phyloP scores from a whole-genome alignment of 2,797 vertebrate species.

The Ataeniobius toweri region DNA sequence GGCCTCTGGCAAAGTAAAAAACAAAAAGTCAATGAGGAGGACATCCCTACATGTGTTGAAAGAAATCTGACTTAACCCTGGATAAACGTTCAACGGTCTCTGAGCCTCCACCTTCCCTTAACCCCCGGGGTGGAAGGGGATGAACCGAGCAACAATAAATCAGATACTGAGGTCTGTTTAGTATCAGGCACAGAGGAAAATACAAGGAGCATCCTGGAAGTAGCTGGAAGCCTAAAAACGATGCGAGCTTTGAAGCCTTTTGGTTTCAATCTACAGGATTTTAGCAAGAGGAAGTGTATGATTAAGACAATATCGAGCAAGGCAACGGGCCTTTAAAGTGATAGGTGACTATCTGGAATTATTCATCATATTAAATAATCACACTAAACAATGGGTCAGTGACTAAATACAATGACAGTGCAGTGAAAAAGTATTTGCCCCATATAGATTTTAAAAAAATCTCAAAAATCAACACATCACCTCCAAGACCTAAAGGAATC shows the following conservation, averaged over 20 bases:
- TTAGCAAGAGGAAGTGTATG: slow-evolving; percentile 6
- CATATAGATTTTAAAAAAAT: background rate
- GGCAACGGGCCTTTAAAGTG: background rate
- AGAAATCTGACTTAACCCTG: slow-evolving; percentile 70
- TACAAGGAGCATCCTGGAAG: slow-evolving; percentile 53
- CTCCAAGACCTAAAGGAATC: too few species aligned
- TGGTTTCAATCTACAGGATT: slow-evolving; percentile 44
- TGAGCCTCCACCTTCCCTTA: slow-evolving; percentile 61
- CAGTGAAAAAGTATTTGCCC: background rate
- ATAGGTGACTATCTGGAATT: background rate
- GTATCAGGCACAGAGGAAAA: slow-evolving; percentile 63
- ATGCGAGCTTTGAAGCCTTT: slow-evolving; percentile 45
- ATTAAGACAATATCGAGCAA: slow-evolving; percentile 16
- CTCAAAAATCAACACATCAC: too few species aligned
- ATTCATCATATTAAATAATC: background rate
- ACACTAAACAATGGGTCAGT: background rate
- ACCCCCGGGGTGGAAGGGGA: slow-evolving; percentile 66
- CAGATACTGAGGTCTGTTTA: slow-evolving; percentile 65
- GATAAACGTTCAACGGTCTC: slow-evolving; percentile 64
- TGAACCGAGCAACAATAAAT: slow-evolving; percentile 70
- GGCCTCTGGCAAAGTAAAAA: slow-evolving; percentile 27
- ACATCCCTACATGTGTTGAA: slow-evolving; percentile 67
- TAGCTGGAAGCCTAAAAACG: slow-evolving; percentile 40
- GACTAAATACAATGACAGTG: background rate
- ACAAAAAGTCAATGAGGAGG: slow-evolving; percentile 38